Evolutionary conservation across 1,140 invertebrate genomes (phyloP), one percentile per base, ranked within the genome.

Genomic region (Whitmania pigra): DNA sequence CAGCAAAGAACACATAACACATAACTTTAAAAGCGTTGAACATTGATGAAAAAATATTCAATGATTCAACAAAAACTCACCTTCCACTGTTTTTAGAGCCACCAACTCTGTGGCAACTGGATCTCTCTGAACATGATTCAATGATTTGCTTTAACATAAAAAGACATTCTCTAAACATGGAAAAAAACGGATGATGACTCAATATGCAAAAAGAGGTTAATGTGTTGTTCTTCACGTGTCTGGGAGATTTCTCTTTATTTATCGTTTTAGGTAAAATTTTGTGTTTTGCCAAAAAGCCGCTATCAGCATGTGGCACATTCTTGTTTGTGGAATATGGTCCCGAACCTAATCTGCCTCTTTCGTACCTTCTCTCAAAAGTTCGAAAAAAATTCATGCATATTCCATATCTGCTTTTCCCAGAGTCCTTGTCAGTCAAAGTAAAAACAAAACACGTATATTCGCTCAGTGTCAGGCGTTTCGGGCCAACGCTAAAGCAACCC

Each of bases 371-470:
- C 73, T 86, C 85, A 75, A 95, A 88, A 0, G 92, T 89, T 63
- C 94, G 87, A 84, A 97, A 99, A 82, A 99, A 99, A 82, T 99
- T 99, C 31, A 98, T 89, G 83, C 95, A 99, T 74, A 97, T 92
- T 29, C 96, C 96, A 76, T 81, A 84, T 63, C 84, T 77, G 13
- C 82, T 79, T 88, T 92, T 69, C 87, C 92, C 92, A 15, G 94
- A 96, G 84, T 99, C 97, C 84, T 99, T 99, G 82, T 99, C 96
- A 22, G 96, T 99, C 70, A 99, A 86, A 5, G 93, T 94, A 80
- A 99, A 99, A 11, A 98, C 94, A 84, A 99, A 99, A 27, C 94
- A 96, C 53, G 90, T 92, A 36, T 92, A 89, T 81, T 97, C 93
- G 71, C 93, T 84, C 0, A 80, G 75, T 73, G 78, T 80, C 77